phyloP scores from a whole-genome alignment of 2,113 vertebrate species.

The Cephalopterus ornatus region DNA sequence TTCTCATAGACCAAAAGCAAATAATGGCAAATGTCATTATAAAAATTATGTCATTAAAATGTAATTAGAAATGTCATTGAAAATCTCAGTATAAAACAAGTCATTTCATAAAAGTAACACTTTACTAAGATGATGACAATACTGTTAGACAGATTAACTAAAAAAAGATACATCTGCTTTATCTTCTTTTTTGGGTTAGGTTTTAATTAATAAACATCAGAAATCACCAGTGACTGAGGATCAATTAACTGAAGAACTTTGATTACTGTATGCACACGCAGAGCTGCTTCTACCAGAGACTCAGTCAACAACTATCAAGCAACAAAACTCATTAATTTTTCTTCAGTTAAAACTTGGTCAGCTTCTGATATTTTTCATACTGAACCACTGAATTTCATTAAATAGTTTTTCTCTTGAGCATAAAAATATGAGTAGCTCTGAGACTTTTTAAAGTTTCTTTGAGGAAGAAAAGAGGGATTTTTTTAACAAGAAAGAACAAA shows the following conservation, averaged over 20 bases:
- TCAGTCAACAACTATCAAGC: background rate
- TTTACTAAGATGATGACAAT: background rate
- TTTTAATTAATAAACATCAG: background rate
- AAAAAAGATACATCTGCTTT: background rate
- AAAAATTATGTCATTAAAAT: background rate
- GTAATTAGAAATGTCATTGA: background rate
- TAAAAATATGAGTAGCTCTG: background rate
- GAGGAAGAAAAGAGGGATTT: background rate
- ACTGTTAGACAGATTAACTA: background rate
- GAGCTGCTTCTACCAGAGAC: background rate
- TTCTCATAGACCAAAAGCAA: background rate
- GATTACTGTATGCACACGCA: background rate
- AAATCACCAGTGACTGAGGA: background rate
- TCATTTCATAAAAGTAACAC: background rate
- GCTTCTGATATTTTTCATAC: background rate
- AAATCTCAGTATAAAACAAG: background rate
- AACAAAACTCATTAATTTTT: background rate
- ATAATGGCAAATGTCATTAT: background rate
- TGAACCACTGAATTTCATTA: background rate
- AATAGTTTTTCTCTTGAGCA: background rate
- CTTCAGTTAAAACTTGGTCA: background rate
- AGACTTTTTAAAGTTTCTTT: background rate
- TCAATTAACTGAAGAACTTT: background rate
- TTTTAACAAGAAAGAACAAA: background rate
- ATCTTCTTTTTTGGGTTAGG: background rate